Evolutionary conservation across 2,888 invertebrate species (phyloP).

Genomic region (Elegia similella): DNA sequence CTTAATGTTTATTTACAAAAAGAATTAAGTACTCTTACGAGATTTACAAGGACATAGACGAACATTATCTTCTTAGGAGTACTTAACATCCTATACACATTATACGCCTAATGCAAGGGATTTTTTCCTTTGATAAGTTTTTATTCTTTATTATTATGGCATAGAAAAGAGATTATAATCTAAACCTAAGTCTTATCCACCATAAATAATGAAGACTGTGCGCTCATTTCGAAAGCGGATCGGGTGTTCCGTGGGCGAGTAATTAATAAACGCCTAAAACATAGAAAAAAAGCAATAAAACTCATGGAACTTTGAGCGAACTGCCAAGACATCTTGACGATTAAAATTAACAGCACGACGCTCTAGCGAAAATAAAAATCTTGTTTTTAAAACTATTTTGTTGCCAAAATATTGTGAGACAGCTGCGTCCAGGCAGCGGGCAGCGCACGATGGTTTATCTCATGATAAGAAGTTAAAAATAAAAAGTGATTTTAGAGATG

Average conservation of each 20-base stretch:
- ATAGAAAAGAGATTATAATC: neutral
- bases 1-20: no score
- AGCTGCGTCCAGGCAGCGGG: constrained; percentile 53
- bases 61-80: no score
- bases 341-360: constrained; percentile 68
- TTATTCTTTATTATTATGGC: neutral
- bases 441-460: constrained; percentile 26
- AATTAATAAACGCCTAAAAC: constrained; percentile 68
- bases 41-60: no score
- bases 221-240: constrained; percentile 35
- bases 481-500: constrained; percentile 24
- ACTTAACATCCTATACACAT: no score
- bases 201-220: constrained; percentile 28
- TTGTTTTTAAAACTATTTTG: constrained; percentile 65
- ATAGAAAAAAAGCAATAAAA: constrained; percentile 67
- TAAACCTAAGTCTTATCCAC: neutral
- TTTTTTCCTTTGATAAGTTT: no score
- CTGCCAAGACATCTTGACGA: constrained; percentile 75
- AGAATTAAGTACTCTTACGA: no score
- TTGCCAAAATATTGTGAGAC: constrained; percentile 69
- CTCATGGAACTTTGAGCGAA: constrained; percentile 66
- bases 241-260: constrained; percentile 40
- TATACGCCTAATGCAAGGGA: no score
- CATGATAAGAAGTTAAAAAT: constrained; percentile 30
- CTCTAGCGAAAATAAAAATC: constrained; percentile 62